These are phyloP conservation scores for Acrossocheilus fasciatus DNA, from an alignment of 2,797 vertebrate genomes.

Conservation along the genomic window DNA sequence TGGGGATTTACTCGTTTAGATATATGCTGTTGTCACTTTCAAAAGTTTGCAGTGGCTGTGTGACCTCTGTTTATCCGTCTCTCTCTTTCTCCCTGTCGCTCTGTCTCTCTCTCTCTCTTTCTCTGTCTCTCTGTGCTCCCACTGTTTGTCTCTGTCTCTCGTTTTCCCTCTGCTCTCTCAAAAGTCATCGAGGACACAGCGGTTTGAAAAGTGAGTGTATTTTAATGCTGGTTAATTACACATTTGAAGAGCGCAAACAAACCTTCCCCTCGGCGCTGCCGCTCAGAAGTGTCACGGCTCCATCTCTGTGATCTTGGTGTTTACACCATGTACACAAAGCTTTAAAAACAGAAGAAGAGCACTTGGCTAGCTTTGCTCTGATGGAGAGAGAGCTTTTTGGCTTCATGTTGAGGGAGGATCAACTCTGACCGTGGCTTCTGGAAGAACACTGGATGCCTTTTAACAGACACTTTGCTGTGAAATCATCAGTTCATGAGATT, in stretches of 20 bases:
- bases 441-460: constrained; percentile 9
- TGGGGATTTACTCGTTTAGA: not conserved
- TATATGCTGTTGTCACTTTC: not conserved
- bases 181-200: constrained; percentile 5
- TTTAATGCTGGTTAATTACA: constrained; percentile 55
- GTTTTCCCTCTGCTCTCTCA: constrained; percentile 11
- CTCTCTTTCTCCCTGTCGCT: not conserved
- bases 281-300: constrained; percentile 37
- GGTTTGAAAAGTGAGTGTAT: constrained; percentile 30
- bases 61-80: not conserved
- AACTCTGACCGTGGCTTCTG: constrained; percentile 14
- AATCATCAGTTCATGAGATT: constrained; percentile 17
- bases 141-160: not conserved
- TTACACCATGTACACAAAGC: constrained; percentile 26
- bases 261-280: not conserved
- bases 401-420: constrained; percentile 12
- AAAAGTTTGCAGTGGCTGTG: not conserved
- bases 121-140: not conserved
- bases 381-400: constrained; percentile 16
- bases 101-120: constrained; percentile 2
- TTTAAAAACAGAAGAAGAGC: constrained; percentile 20
- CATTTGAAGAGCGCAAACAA: constrained; percentile 29
- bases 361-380: constrained; percentile 4
- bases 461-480: constrained; percentile 8
- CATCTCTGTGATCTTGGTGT: constrained; percentile 29